Evolutionary conservation across 2,797 vertebrate species (phyloP).

Genomic region (Hippocampus kuda): DNA sequence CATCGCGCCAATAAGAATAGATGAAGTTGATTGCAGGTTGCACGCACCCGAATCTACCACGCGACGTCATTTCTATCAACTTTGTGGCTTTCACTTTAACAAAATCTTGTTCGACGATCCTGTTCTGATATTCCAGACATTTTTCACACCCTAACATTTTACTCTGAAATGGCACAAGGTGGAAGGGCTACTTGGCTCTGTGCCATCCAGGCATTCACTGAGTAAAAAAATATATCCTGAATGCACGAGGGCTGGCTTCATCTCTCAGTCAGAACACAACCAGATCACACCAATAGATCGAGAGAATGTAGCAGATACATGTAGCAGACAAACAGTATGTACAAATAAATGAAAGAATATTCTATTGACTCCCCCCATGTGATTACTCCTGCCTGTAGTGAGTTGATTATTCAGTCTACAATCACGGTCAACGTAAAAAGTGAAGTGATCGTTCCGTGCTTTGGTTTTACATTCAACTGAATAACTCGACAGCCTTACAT

Average conservation of each 20-base stretch:
- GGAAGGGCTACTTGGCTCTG: conserved; percentile 45
- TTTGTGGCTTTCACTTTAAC: not conserved
- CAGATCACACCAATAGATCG: not conserved
- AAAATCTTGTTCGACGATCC: conserved; percentile 12
- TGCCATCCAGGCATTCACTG: conserved; percentile 20
- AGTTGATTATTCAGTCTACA: not conserved
- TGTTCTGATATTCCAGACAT: not conserved
- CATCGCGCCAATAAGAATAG: not conserved
- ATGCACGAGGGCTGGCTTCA: conserved; percentile 30
- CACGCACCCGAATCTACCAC: not conserved
- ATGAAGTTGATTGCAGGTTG: not conserved
- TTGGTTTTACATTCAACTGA: too few species aligned
- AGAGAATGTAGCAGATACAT: conserved; percentile 39
- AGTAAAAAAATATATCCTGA: conserved; percentile 8
- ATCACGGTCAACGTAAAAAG: not conserved
- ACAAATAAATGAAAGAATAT: not conserved
- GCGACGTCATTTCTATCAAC: not conserved
- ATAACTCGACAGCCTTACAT: not conserved
- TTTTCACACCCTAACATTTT: not conserved
- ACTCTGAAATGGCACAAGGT: conserved; percentile 34
- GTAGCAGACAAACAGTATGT: conserved; percentile 40
- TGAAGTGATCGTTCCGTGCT: not conserved
- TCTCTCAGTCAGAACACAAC: conserved; percentile 6
- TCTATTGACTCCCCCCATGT: too few species aligned
- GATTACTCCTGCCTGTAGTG: not conserved